Evolutionary conservation across 2,797 vertebrate genomes (phyloP), one percentile per base, ranked within the genome.

Genomic region (Sebastes steindachneri): DNA sequence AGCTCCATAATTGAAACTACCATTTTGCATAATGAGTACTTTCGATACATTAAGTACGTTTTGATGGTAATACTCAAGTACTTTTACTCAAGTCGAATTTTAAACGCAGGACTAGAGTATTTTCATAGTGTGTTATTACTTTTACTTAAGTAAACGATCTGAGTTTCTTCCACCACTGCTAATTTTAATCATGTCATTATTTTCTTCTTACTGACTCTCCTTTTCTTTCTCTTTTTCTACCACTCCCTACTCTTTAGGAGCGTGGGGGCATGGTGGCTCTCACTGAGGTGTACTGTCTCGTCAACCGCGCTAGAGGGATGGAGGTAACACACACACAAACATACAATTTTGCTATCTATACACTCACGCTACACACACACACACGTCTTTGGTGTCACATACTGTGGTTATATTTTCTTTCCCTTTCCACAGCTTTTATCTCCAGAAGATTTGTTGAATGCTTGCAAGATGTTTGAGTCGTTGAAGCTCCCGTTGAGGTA

Each of bases 261-360:
- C 96, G 97, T 67, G 98, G 98, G 1, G 98, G 98, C 29, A 99
- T 99, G 96, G 98, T 99, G 98, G 98, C 98, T 0, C 96, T 99
- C 23, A 99, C 98, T 0, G 99, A 99, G 85, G 99, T 99, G 21
- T 99, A 99, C 93, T 99, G 99, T 82, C 94, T 99, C 62, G 98
- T 99, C 58, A 99, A 99, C 86, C 95, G 98, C 1, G 99, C 99
- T 7, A 94, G 99, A 88, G 99, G 99, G 66, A 96, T 99, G 95
- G 99, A 99, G 96, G 98, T 99, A 94, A 96, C 86, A 29, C 45
- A 31, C 28, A 29, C 8, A 1, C 17, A 51, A 51, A 7, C 28
- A 26, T 7, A 29, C 5, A 59, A 12, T 9, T 58, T 37, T 60
- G 6, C 25, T 8, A 23, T 59, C 19, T 29, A 9, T 65, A 37